Conservation (phyloP, 2,888 invertebrate species). For the Thera britannica region DNA sequence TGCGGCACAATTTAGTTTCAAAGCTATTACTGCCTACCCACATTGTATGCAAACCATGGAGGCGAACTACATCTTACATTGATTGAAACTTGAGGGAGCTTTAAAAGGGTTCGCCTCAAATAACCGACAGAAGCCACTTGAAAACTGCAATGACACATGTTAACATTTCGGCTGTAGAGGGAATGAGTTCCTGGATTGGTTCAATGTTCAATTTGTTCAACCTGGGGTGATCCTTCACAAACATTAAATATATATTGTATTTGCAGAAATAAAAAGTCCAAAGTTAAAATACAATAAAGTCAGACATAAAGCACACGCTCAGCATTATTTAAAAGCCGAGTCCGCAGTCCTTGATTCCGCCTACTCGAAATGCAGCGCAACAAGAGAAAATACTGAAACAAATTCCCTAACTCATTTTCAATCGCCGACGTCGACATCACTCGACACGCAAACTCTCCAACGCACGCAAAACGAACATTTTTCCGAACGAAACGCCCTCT, state of each 20-base stretch:
- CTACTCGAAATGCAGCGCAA: constrained; percentile 59
- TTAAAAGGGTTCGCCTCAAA: constrained; percentile 74
- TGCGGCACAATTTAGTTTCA: constrained; percentile 10
- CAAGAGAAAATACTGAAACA: constrained; percentile 63
- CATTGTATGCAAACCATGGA: constrained; percentile 55
- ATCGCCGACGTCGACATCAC: constrained; percentile 73
- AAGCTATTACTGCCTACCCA: constrained; percentile 33
- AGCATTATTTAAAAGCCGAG: constrained; percentile 20
- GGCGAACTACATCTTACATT: constrained; percentile 66
- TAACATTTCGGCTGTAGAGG: constrained; percentile 63
- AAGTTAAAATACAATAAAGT: background rate
- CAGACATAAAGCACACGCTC: background rate
- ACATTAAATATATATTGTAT: too few species aligned
- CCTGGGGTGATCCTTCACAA: background rate
- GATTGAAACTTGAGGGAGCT: constrained; percentile 62
- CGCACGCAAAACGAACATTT: constrained; percentile 85
- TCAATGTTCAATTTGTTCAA: background rate
- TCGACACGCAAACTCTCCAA: constrained; percentile 80
- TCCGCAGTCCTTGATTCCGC: constrained; percentile 48
- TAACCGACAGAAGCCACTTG: constrained; percentile 75
- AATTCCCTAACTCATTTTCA: constrained; percentile 78
- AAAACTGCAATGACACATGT: constrained; percentile 82
- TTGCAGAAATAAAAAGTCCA: too few species aligned
- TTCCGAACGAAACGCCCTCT: constrained; percentile 82
- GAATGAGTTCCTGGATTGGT: constrained; percentile 8